These are phyloP conservation scores for Bergia sp. DNA, from an alignment of 92 coral and sea anemone species.

Conservation along the genomic window DNA sequence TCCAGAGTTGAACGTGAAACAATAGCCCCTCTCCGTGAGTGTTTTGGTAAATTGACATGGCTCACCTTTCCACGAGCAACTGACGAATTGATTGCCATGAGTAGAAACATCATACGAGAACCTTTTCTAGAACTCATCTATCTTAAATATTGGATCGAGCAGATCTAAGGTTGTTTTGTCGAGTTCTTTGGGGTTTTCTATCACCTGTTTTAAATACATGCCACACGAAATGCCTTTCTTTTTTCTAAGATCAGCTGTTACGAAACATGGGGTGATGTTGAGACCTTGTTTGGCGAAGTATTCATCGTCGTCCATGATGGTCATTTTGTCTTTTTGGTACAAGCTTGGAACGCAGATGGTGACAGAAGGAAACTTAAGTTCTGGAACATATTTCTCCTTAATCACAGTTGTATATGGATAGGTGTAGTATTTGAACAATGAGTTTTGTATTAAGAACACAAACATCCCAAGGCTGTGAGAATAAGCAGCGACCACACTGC, in stretches of 20 bases:
- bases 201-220: neutral
- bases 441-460: neutral
- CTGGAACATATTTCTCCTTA: conserved; percentile 5
- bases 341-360: conserved; percentile 4
- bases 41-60: neutral
- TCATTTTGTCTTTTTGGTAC: conserved; percentile 8
- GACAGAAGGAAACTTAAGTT: conserved; percentile 28
- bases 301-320: neutral
- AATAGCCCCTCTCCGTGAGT: conserved; percentile 10
- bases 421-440: neutral
- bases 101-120: conserved; percentile 13
- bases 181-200: neutral
- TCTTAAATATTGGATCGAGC: conserved; percentile 10
- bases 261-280: neutral
- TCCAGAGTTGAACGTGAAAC: conserved; percentile 23
- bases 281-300: neutral
- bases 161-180: neutral
- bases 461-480: conserved; percentile 15
- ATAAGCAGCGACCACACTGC: conserved; percentile 16
- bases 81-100: neutral
- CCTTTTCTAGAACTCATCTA: conserved; percentile 24
- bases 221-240: conserved; percentile 1
- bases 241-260: neutral
- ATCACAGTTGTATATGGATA: conserved; percentile 34
- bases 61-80: neutral